These are phyloP conservation scores for Podarcis siculus DNA, from an alignment of 2,797 vertebrate genomes.

Conservation along the genomic window DNA sequence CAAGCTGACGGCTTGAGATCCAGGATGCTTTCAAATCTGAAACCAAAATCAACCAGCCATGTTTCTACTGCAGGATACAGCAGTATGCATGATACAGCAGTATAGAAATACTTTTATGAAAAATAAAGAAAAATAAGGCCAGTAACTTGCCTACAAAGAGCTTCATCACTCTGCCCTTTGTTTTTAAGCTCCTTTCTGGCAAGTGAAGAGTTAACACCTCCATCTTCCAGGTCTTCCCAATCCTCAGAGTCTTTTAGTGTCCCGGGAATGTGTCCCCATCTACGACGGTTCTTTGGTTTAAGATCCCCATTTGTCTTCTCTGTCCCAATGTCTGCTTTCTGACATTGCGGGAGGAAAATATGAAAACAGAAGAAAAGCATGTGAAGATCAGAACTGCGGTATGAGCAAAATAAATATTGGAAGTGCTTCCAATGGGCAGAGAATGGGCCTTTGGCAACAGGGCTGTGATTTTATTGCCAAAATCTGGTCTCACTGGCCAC, in stretches of 20 bases:
- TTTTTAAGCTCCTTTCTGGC: slow-evolving; percentile 79
- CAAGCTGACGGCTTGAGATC: slow-evolving; percentile 85
- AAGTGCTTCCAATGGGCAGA: background rate
- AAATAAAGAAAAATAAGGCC: background rate
- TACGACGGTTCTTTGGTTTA: slow-evolving; percentile 85
- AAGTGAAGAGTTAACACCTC: slow-evolving; percentile 76
- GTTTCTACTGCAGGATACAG: background rate
- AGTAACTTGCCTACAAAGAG: slow-evolving; percentile 81
- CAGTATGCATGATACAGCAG: no score
- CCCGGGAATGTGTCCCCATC: slow-evolving; percentile 87
- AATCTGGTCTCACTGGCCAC: background rate
- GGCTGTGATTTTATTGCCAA: background rate
- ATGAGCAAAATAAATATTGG: background rate
- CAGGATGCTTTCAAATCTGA: slow-evolving; percentile 88
- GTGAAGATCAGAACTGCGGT: background rate
- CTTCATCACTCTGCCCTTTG: slow-evolving; percentile 81
- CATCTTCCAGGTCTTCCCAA: slow-evolving; percentile 88
- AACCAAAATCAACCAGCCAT: slow-evolving; percentile 43
- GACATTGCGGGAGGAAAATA: slow-evolving; percentile 25
- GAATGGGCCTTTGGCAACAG: background rate
- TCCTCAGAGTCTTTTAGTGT: slow-evolving; percentile 84
- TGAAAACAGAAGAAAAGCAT: background rate
- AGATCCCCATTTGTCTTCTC: slow-evolving; percentile 82
- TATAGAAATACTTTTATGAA: no score
- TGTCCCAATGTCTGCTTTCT: slow-evolving; percentile 74